Base-by-base conservation (phyloP, 2,113 vertebrate genomes). In the Pelodiscus sinensis region DNA sequence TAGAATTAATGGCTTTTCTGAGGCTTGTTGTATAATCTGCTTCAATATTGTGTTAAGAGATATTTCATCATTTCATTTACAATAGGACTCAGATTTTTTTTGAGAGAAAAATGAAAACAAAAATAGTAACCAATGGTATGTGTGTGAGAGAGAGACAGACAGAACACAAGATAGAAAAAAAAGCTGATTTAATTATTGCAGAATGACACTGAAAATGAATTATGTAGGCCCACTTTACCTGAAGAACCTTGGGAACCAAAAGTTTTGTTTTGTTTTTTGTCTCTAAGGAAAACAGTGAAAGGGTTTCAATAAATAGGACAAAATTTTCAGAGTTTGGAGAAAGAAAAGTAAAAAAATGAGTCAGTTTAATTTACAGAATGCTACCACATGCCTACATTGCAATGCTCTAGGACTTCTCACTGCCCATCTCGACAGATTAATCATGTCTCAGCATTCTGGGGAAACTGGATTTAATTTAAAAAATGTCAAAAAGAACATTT, bases 111-210 rank as follows among this genome's bases (percentile, higher is more conserved):
- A 95, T 91, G 65, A 92, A 94, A 97, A 91, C 80, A 96, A 93
- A 89, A 92, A 89, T 97, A 80, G 68, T 91, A 58, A 90, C 81
- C 84, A 95, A 84, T 92, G 92, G 62, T 56, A n/a, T 75, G 73
- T 22, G 35, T 94, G 92, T 85, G 88, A 87, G 88, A 93, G 82
- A 93, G 90, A 88, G 56, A 89, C 29, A 90, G 87, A 51, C 92
- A 62, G 2, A 44, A 5, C 92, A 21, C 29, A 44, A 75, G 83
- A 88, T 71, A 82, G 84, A 91, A 95, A 50, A 83, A 95, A 87
- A 95, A 75, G 82, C 90, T 96, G 90, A 83, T 93, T 89, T 93
- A 94, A 91, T 92, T 96, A 65, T 50, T 88, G 25, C 93, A 92
- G 58, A 94, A 85, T 54, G 82, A 94, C 57, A 86, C 44, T 62